Evolutionary conservation across 2,113 vertebrate species (phyloP).

Genomic region (Coreoperca whiteheadi): DNA sequence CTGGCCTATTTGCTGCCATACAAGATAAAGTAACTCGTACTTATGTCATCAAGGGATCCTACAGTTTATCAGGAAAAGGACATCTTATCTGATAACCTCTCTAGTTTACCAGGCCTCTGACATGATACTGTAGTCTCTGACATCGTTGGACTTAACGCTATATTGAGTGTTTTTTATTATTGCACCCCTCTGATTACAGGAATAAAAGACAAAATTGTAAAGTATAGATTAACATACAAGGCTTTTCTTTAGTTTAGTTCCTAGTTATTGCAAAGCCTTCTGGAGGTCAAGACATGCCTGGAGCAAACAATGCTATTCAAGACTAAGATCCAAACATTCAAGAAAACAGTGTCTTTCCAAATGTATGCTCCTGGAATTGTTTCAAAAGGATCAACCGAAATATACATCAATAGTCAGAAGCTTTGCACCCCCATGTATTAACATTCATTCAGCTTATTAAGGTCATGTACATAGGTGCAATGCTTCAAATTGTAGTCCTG

Average conservation of each 20-base stretch:
- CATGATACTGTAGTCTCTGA: slow-evolving; percentile 1
- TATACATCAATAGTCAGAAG: background rate
- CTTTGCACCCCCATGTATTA: background rate
- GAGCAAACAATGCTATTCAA: background rate
- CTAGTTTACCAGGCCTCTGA: slow-evolving; percentile 9
- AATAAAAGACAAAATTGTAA: background rate
- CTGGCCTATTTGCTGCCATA: background rate
- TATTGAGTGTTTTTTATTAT: background rate
- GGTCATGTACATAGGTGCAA: background rate
- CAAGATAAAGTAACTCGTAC: background rate
- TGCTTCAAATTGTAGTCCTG: background rate
- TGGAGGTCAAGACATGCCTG: background rate
- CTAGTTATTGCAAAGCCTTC: background rate
- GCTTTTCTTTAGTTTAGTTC: background rate
- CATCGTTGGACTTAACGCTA: background rate
- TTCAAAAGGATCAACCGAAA: background rate
- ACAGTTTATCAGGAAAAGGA: slow-evolving; percentile 7
- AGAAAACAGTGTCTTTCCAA: background rate
- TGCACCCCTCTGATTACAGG: background rate
- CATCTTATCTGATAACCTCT: slow-evolving; percentile 53
- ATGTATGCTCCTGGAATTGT: background rate
- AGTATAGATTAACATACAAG: background rate
- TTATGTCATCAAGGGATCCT: slow-evolving; percentile 21
- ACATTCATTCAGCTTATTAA: background rate
- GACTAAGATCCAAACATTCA: background rate